phyloP scores from a whole-genome alignment of 2,888 invertebrate genomes.

The Eurytoma adleriae region DNA sequence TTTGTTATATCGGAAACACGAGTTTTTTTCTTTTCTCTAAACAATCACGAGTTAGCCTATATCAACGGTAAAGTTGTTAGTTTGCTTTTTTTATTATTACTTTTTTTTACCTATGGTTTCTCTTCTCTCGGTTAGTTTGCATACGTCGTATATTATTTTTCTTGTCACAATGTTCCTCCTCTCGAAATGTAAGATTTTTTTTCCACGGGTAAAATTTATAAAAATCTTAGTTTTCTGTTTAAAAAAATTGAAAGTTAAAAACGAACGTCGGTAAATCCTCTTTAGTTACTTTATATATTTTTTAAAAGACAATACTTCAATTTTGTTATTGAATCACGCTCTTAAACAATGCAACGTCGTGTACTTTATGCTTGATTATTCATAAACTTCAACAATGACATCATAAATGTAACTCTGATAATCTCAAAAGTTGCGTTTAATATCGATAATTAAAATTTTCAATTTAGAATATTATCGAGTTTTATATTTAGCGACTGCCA shows the following conservation, averaged over 20 bases:
- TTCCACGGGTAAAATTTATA: conserved; percentile 35
- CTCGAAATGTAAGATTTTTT: conserved; percentile 30
- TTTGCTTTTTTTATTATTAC: conserved; percentile 50
- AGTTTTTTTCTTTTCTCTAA: conserved; percentile 62
- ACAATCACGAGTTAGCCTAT: conserved; percentile 69
- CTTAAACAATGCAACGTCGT: conserved; percentile 41
- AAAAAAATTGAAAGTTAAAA: conserved; percentile 19
- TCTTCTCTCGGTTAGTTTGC: conserved; percentile 7
- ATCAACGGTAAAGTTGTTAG: conserved; percentile 62
- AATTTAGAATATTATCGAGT: conserved; percentile 43
- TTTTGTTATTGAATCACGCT: not conserved
- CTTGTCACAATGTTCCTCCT: not conserved
- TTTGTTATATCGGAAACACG: conserved; percentile 45
- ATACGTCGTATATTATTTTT: conserved; percentile 6
- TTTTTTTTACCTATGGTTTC: conserved; percentile 43
- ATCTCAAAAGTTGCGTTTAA: conserved; percentile 34
- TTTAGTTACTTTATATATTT: conserved; percentile 16
- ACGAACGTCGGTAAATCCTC: conserved; percentile 1
- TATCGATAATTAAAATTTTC: conserved; percentile 48
- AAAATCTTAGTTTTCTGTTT: conserved; percentile 36
- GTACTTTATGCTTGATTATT: conserved; percentile 37
- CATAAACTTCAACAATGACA: conserved; percentile 54
- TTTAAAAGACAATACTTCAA: conserved; percentile 32
- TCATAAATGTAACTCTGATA: conserved; percentile 48
- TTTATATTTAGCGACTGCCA: not conserved